Evolutionary conservation across 2,888 invertebrate genomes (phyloP), one percentile per base, ranked within the genome.

Genomic region (Polyploca ridens): DNA sequence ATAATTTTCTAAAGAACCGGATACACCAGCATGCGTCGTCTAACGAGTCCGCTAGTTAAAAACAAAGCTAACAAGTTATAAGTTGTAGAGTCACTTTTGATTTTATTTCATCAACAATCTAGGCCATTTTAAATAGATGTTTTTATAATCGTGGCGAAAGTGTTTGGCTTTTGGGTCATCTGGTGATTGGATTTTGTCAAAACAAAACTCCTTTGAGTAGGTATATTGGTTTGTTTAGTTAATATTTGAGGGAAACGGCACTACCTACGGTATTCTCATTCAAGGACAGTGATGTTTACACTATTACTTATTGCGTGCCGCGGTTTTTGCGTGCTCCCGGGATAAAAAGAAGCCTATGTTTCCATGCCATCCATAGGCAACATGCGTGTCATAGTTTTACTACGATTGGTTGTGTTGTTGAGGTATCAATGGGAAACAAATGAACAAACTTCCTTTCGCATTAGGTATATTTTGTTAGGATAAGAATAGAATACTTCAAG

Each of bases 121-220:
- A 54, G 54, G 54, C 19, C 54, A 54, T 54, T 19, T 54, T 54
- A 54, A 19, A 54, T 54, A 19, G 46, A n/a, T 54, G 16, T 54
- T 54, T 54, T 54, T 19, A 46, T 46, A 10, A 54, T 19, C 10
- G 10, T 19, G 54, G 54, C 19, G 54, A 54, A 54, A 54, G 54
- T 54, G 10, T 54, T 54, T 19, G 10, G 19, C 19, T 54, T 54
- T 19, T n/a, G 4, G 19, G 46, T 46, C 46, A 54, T 41, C 7
- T 49, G 16, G 16, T 4, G n/a, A 54, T 10, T 14, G 8, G 19
- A 19, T 7, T 19, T 54, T 54, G 3, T 8, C 54, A 54, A 54
- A 16, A 54, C 19, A 54, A 3, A 3, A 8, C 10, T 19, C 6
- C 6, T 2, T 54, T n/a, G 5, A n/a, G 19, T n/a, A n/a, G n/a